phyloP scores from a whole-genome alignment of 2,888 invertebrate genomes.

The Ariolimax columbianus region DNA sequence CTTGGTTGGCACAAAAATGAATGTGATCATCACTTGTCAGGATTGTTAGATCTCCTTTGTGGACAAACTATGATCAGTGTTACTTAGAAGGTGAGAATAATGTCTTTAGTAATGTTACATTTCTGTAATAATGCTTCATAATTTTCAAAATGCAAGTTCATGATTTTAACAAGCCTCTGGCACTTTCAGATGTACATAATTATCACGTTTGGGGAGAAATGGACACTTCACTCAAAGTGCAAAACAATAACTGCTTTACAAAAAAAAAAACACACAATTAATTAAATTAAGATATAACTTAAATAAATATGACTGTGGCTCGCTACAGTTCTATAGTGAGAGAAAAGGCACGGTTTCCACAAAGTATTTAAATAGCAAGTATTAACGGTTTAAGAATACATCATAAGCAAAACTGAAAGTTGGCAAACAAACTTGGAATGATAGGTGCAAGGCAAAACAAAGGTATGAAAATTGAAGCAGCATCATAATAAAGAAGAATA shows the following conservation, averaged over 20 bases:
- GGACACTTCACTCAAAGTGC: background rate
- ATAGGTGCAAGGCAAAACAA: background rate
- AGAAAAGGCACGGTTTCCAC: conserved; percentile 1
- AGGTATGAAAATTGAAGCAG: background rate
- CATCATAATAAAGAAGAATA: background rate
- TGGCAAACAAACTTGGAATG: background rate
- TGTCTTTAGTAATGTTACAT: too few relatives aligned
- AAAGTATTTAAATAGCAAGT: conserved; percentile 11
- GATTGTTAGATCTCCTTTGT: too few relatives aligned
- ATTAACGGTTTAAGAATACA: background rate
- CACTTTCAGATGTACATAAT: background rate
- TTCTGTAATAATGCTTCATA: too few relatives aligned
- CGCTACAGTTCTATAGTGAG: background rate
- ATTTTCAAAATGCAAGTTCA: background rate
- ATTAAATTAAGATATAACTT: background rate
- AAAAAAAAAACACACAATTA: background rate
- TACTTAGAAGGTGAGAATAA: too few relatives aligned
- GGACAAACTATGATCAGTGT: too few relatives aligned
- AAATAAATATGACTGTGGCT: conserved; percentile 27
- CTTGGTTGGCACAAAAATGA: too few relatives aligned
- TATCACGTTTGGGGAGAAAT: background rate
- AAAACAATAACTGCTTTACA: background rate
- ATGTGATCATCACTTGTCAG: too few relatives aligned
- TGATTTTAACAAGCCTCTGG: too few relatives aligned
- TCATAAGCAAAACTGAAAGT: background rate